phyloP scores from a whole-genome alignment of 2,797 vertebrate species.

The Scleropages formosus region DNA sequence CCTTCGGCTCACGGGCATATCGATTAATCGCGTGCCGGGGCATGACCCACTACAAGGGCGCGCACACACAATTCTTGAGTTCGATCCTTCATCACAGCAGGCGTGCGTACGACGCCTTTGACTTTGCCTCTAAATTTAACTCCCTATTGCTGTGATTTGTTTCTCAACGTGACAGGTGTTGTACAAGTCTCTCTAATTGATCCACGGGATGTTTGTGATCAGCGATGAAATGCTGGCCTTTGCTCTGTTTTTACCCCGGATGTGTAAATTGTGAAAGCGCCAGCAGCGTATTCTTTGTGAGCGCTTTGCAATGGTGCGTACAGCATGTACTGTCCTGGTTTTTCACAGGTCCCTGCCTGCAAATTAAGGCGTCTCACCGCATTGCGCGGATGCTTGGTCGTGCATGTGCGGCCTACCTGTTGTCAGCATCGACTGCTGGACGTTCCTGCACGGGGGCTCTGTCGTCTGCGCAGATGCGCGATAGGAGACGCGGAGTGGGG shows the following conservation, averaged over 20 bases:
- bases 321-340: neutral
- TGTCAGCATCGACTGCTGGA: too few relatives aligned
- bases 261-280: neutral
- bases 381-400: neutral
- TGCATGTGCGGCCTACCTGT: too few relatives aligned
- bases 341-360: neutral
- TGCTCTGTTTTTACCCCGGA: neutral
- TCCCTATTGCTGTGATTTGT: neutral
- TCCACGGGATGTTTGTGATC: neutral
- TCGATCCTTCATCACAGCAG: neutral
- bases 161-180: neutral
- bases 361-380: neutral
- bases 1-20: slow-evolving; percentile 52
- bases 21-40: slow-evolving; percentile 63
- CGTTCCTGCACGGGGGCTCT: neutral
- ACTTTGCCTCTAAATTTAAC: neutral
- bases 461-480: neutral
- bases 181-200: neutral
- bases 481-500: slow-evolving; percentile 18
- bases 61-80: slow-evolving; percentile 37
- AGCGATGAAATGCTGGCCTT: neutral
- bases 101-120: neutral
- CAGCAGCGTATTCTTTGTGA: neutral
- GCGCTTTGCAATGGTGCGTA: neutral
- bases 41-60: slow-evolving; percentile 59